Evolutionary conservation across 2,888 invertebrate genomes (phyloP).

Genomic region (Callosobruchus maculatus): DNA sequence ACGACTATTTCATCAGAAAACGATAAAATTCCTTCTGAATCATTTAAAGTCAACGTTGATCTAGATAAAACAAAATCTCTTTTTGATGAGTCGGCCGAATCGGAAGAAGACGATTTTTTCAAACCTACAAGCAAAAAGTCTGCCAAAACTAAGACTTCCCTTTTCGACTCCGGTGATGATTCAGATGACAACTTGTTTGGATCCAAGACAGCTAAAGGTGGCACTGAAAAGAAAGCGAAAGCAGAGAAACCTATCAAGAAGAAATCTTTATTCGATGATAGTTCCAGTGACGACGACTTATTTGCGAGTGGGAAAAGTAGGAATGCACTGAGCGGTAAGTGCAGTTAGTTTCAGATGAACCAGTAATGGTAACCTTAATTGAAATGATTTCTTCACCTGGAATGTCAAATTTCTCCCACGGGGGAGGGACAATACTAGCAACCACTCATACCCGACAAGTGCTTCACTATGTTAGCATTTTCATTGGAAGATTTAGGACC

Average conservation of each 20-base stretch:
- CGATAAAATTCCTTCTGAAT: conserved; percentile 21
- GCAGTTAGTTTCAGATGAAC: not conserved
- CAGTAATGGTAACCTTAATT: too few relatives aligned
- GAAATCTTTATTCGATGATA: conserved; percentile 35
- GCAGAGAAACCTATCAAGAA: conserved; percentile 21
- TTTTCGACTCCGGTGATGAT: not conserved
- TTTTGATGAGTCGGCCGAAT: conserved; percentile 12
- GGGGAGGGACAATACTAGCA: too few relatives aligned
- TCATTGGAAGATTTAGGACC: too few relatives aligned
- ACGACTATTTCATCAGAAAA: not conserved
- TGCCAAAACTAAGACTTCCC: not conserved
- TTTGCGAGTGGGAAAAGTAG: conserved; percentile 23
- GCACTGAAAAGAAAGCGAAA: not conserved
- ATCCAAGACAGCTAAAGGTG: conserved; percentile 3
- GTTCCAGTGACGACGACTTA: conserved; percentile 37
- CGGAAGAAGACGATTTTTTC: conserved; percentile 15
- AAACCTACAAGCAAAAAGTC: not conserved
- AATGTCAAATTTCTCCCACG: too few relatives aligned
- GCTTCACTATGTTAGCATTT: too few relatives aligned
- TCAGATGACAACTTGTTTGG: not conserved
- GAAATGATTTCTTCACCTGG: too few relatives aligned
- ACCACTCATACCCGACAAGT: too few relatives aligned
- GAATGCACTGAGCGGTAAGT: not conserved
- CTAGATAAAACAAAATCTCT: not conserved
- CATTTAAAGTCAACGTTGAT: not conserved